Conservation (phyloP, 1,140 invertebrate genomes). For the Pseudomyrmex dendroicus region DNA sequence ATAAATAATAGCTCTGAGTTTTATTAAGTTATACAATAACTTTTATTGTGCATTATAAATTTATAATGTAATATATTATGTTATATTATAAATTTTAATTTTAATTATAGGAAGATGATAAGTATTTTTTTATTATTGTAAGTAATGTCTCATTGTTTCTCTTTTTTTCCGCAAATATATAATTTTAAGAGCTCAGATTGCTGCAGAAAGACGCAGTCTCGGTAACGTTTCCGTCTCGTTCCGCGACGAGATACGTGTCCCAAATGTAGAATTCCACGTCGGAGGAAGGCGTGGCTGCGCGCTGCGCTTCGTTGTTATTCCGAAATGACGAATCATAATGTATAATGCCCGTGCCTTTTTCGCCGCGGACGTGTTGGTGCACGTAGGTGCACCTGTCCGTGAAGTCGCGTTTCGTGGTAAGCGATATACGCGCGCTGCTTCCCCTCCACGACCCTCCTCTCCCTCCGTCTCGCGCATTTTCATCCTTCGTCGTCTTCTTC, state of each 20-base stretch:
- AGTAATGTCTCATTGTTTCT: no score
- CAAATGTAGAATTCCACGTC: conserved; percentile 82
- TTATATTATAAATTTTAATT: no score
- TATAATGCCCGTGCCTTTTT: conserved; percentile 77
- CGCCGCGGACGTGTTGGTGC: conserved; percentile 65
- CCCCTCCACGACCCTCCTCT: conserved; percentile 29
- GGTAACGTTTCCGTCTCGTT: conserved; percentile 61
- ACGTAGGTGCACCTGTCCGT: conserved; percentile 78
- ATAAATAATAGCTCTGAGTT: no score
- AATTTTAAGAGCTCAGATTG: neutral
- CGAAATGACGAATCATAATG: conserved; percentile 85
- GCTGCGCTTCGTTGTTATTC: conserved; percentile 82
- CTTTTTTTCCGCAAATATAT: no score
- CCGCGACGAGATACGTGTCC: conserved; percentile 74
- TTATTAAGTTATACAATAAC: no score
- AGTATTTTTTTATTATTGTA: no score
- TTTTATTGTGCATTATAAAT: no score
- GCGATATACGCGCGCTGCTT: conserved; percentile 75
- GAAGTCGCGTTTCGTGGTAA: conserved; percentile 77
- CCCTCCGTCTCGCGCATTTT: conserved; percentile 40
- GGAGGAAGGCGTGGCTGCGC: conserved; percentile 81
- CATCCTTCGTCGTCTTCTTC: conserved; percentile 46
- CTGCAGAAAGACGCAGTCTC: neutral
- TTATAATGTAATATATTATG: no score
- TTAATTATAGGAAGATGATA: no score